Evolutionary conservation across 2,113 vertebrate genomes (phyloP), one percentile per base, ranked within the genome.

Genomic region (Colossoma macropomum): DNA sequence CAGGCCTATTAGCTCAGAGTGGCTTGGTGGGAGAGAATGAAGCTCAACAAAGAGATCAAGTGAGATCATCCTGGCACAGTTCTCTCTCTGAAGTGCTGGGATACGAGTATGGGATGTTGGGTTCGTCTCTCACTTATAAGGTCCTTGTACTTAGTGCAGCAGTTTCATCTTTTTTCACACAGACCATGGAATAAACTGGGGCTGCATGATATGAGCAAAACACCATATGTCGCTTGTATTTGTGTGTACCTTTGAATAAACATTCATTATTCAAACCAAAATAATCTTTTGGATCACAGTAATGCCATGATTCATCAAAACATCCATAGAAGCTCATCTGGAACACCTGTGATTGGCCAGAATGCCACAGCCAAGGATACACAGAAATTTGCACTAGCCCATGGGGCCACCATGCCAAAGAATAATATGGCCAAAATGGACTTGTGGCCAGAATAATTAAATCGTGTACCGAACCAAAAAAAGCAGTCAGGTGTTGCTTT

Each of bases 71-170:
- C 63, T 34, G 28, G 16, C 48, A 70, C 23, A 56, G 8, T 4
- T 19, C 11, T 63, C 19, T 63, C 56, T 65, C 34, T 71, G 68
- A 71, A 71, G 68, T 23, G 65, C 65, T 68, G 65, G 16, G 15
- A 68, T 8, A 23, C 5, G 8, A 25, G 68, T 9, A 1, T n/a
- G 34, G 21, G 38, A 13, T 45, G 34, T 21, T 23, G 34, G n/a
- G 38, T 28, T 5, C 66, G 9, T 32, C 45, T 54, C 12, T 54
- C 9, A 56, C 68, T 41, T 70, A 4, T n/a, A 70, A 13, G 34
- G 19, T 19, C 68, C 30, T 34, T 69, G 16, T 21, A 34, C 8
- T 69, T 34, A 8, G 30, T 16, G 28, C 15, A 11, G 9, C 41
- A 45, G 17, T 10, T 17, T 3, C 17, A 16, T 8, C 19, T 11